phyloP scores from a whole-genome alignment of 2,113 vertebrate genomes.

The Copsychus sechellarum region DNA sequence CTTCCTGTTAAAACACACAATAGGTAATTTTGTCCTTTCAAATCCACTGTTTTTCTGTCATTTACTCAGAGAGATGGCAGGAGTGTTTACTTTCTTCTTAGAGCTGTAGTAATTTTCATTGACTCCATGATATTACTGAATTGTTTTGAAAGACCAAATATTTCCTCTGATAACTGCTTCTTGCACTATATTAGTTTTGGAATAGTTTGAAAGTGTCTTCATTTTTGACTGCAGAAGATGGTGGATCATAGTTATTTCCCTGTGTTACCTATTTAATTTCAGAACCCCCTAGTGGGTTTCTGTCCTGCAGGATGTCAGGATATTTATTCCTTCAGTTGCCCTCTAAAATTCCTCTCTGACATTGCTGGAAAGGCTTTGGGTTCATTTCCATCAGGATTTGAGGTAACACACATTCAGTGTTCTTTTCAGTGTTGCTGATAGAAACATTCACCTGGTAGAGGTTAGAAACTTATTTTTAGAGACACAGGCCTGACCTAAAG shows the following conservation, averaged over 20 bases:
- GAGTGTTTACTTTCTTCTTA: background rate
- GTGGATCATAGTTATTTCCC: background rate
- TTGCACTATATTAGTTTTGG: background rate
- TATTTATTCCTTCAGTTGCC: background rate
- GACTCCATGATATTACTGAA: background rate
- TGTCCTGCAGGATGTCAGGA: background rate
- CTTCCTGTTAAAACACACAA: background rate
- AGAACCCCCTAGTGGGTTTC: background rate
- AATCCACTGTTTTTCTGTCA: background rate
- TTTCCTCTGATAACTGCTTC: background rate
- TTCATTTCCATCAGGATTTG: background rate
- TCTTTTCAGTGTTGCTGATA: background rate
- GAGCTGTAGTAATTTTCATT: background rate
- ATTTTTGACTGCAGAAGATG: background rate
- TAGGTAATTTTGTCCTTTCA: background rate
- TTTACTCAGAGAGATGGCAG: background rate
- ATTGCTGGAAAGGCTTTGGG: background rate
- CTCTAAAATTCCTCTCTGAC: constrained; percentile 1
- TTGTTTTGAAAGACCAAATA: background rate
- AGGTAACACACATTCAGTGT: background rate
- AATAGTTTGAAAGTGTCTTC: background rate
- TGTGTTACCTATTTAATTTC: background rate
- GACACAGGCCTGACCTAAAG: constrained; percentile 14
- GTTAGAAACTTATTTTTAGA: constrained; percentile 55
- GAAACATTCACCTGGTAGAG: constrained; percentile 6